Base-by-base conservation (phyloP, 2,113 vertebrate genomes). In the Sphaerodactylus townsendi region DNA sequence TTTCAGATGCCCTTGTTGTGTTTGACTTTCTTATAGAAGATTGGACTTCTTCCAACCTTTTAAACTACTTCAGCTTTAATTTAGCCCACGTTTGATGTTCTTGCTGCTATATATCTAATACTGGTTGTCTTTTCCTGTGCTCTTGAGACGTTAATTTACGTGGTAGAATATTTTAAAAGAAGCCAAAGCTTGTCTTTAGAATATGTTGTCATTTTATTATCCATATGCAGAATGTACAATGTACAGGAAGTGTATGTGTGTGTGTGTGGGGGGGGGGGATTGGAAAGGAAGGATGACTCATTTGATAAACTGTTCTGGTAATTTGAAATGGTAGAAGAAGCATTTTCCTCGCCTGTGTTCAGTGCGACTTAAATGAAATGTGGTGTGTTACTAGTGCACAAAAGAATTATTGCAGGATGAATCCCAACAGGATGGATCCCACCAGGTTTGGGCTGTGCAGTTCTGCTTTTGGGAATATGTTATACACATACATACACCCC, bases 11-110 rank as follows among this genome's bases (percentile, higher is more conserved):
- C 90, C 89, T 93, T 93, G 81, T 80, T 92, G 79, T n/a, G 4
- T 87, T 88, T 0, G 23, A 77, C 85, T 90, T 88, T 80, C 77
- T 88, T 85, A 25, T 59, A 69, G 85, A 81, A 39, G 50, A 76
- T 19, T 93, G 91, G 91, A 90, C 44, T 50, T 46, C 30, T 71
- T 92, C 91, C 89, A 88, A 39, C 46, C 85, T 86, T 79, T 85
- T 5, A 88, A 93, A 93, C 93, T 92, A 87, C 76, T 77, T 93
- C 77, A 64, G 79, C 77, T 91, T 90, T 91, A 91, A 93, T 95
- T 92, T 93, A 88, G 90, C 92, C 90, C 82, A 59, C 84, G 88
- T 93, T 90, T 91, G 75, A 87, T 91, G 72, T 86, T 86, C 84
- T 79, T 83, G 64, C 72, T 72, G 76, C 84, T 50, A 70, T 84